A percentile compares a stretch with the other conserved stretches of the same genome.
These are phyloP conservation scores for Arrhopalites spinosus DNA, from an alignment of 2,888 invertebrate species.

Conservation along the genomic window DNA sequence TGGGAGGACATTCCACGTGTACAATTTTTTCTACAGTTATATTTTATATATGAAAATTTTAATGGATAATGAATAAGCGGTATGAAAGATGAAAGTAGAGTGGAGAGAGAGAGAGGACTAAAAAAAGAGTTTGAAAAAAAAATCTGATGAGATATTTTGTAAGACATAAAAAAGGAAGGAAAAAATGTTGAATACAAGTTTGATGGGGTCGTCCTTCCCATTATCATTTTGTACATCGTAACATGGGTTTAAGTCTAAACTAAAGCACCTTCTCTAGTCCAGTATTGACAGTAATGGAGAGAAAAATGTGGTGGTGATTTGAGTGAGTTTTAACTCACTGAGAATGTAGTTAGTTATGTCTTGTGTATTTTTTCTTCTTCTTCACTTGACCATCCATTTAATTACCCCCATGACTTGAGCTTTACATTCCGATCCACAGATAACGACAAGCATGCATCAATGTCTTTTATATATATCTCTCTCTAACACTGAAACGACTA, in stretches of 20 bases:
- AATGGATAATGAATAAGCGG: no score
- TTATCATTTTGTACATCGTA: not conserved
- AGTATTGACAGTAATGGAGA: conserved; percentile 27
- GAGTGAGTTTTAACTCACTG: conserved; percentile 3
- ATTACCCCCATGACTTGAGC: conserved; percentile 29
- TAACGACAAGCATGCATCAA: not conserved
- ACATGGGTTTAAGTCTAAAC: not conserved
- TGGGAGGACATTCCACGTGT: no score
- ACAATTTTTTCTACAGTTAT: no score
- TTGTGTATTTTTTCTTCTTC: not conserved
- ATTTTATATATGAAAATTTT: no score
- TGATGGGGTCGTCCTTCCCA: not conserved
- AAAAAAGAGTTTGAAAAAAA: no score
- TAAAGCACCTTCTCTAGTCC: not conserved
- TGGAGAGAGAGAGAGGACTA: no score
- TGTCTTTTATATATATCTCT: conserved; percentile 4
- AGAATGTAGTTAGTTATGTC: no score
- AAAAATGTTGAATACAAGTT: no score
- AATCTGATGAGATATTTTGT: no score
- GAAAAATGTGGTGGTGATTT: conserved; percentile 24
- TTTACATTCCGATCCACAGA: conserved; percentile 21
- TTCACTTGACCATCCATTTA: conserved; percentile 16
- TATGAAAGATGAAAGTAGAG: no score
- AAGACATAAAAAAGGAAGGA: no score
- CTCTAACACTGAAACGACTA: not conserved